These are phyloP conservation scores for Scotopteryx bipunctaria DNA, from an alignment of 2,888 invertebrate genomes.

Conservation along the genomic window DNA sequence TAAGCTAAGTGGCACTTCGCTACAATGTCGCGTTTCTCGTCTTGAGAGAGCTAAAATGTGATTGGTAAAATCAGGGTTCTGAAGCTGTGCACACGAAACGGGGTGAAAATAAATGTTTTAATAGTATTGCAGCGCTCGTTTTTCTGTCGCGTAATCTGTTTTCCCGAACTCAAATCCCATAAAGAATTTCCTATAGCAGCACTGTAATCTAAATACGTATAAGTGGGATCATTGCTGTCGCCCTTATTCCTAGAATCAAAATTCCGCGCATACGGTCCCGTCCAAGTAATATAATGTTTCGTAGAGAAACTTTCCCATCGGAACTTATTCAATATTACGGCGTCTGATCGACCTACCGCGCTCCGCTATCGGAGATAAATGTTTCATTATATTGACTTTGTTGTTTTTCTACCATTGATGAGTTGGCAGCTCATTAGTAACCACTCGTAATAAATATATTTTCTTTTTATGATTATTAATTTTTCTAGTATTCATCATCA, in stretches of 20 bases:
- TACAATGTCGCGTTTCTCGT: no score
- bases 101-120: no score
- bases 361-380: constrained; percentile 56
- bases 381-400: constrained; percentile 39
- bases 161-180: neutral
- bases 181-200: no score
- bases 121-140: no score
- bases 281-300: constrained; percentile 78
- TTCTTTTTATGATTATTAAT: no score
- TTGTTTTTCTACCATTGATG: constrained; percentile 35
- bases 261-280: constrained; percentile 64
- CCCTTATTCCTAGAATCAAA: constrained; percentile 70
- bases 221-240: constrained; percentile 18
- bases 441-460: no score
- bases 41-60: no score
- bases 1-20: constrained; percentile 3
- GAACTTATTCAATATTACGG: constrained; percentile 79
- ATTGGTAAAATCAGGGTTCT: no score
- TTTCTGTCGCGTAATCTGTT: no score
- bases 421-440: constrained; percentile 26
- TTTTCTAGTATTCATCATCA: no score
- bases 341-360: constrained; percentile 46
- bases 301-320: constrained; percentile 69
- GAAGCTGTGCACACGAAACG: no score
- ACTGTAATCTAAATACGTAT: no score